phyloP scores from a whole-genome alignment of 2,113 vertebrate genomes.

The Colaptes auratus region DNA sequence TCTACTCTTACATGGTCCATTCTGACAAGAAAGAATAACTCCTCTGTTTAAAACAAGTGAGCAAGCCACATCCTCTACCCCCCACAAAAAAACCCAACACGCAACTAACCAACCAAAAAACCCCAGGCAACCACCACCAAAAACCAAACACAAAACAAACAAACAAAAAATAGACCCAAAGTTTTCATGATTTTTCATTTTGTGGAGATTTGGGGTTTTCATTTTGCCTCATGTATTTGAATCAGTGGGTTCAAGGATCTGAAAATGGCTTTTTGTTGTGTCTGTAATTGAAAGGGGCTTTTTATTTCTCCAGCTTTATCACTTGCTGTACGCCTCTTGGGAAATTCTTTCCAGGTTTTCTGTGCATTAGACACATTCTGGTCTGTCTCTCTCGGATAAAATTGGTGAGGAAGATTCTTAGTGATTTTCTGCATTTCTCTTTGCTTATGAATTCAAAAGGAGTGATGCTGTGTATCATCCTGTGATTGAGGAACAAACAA shows the following conservation, averaged over 20 bases:
- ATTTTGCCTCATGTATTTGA: neutral
- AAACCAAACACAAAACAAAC: neutral
- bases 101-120: neutral
- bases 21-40: neutral
- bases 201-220: neutral
- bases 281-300: neutral
- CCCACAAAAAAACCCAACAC: neutral
- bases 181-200: neutral
- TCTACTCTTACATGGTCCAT: neutral
- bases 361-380: neutral
- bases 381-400: neutral
- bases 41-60: neutral
- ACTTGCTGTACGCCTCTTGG: neutral
- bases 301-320: neutral
- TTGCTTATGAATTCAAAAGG: neutral
- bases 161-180: neutral
- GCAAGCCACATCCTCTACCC: accelerated
- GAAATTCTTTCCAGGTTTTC: neutral
- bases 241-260: neutral
- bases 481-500: neutral
- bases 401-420: neutral
- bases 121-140: neutral
- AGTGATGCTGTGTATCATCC: neutral
- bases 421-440: neutral
- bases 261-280: neutral